These are phyloP conservation scores for Crotalus helleri DNA, from an alignment of 2,113 vertebrate genomes.

Conservation along the genomic window DNA sequence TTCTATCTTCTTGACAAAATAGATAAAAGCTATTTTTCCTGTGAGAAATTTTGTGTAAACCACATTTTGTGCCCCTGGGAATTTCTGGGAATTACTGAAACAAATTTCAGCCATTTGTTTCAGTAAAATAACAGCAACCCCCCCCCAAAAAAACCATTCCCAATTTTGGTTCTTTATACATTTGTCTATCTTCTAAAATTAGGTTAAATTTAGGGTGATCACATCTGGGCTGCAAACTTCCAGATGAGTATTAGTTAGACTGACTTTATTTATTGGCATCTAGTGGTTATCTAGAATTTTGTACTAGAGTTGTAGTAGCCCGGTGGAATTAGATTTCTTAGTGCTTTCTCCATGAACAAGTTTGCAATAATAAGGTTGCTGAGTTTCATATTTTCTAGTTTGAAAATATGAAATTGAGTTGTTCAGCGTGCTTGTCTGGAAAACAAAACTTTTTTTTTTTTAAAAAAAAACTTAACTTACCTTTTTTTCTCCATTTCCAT, in stretches of 20 bases:
- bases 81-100: neutral
- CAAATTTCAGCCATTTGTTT: neutral
- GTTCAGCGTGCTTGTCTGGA: neutral
- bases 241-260: neutral
- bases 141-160: neutral
- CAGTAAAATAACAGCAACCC: conserved; percentile 2
- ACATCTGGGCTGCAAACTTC: neutral
- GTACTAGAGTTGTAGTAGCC: neutral
- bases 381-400: neutral
- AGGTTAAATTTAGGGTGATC: neutral
- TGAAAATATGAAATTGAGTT: neutral
- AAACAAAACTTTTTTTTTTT: neutral
- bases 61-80: neutral
- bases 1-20: neutral
- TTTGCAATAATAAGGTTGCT: neutral
- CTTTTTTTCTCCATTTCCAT: neutral
- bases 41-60: neutral
- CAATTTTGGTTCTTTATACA: neutral
- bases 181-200: neutral
- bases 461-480: neutral
- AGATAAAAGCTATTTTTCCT: conserved; percentile 20
- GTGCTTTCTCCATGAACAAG: neutral
- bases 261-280: neutral
- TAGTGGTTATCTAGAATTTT: neutral
- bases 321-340: neutral